Base-by-base conservation (phyloP, 2,888 invertebrate genomes). In the Drosophila nr. medialis region DNA sequence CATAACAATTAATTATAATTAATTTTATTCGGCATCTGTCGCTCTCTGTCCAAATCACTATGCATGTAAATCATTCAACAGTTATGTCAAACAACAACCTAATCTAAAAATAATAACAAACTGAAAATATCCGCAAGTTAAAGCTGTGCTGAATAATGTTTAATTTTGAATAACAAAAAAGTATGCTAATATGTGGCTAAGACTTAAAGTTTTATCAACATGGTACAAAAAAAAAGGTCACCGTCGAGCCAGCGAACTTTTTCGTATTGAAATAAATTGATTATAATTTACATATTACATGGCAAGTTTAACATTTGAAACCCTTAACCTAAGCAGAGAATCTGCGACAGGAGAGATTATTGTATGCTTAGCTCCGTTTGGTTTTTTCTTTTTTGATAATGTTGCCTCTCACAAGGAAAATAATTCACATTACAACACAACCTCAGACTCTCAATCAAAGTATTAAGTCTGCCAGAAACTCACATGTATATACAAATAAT, bases 221-320 rank as follows among this genome's bases (percentile, higher is more conserved):
- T 54, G 51, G 50, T 45, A n/a, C n/a, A 24, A 49, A 51, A 51
- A 54, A 62, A 55, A 32, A 55, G 45, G 36, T 54, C n/a, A 30
- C 55, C 13, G n/a, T n/a, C n/a, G n/a, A n/a, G n/a, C n/a, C n/a
- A n/a, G n/a, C n/a, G 48, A 38, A 45, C 29, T 53, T 45, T 40
- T n/a, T 49, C 62, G 65, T 75, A 83, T 83, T 69, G 74, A 83
- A 75, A 86, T 80, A 59, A 76, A 86, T 78, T 62, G 60, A 36
- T 18, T 66, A 48, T 56, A 34, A 50, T 62, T 53, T 58, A 21
- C 55, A 61, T 65, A 58, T 60, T 56, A 66, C 60, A 69, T 60
- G 50, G 61, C 53, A 68, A 61, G 50, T 64, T 70, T 29, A 54
- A 34, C 48, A 24, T 29, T 40, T 67, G 66, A 64, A 64, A 15